Evolutionary conservation across 2,113 vertebrate genomes (phyloP).

Genomic region (Prionailurus viverrinus): DNA sequence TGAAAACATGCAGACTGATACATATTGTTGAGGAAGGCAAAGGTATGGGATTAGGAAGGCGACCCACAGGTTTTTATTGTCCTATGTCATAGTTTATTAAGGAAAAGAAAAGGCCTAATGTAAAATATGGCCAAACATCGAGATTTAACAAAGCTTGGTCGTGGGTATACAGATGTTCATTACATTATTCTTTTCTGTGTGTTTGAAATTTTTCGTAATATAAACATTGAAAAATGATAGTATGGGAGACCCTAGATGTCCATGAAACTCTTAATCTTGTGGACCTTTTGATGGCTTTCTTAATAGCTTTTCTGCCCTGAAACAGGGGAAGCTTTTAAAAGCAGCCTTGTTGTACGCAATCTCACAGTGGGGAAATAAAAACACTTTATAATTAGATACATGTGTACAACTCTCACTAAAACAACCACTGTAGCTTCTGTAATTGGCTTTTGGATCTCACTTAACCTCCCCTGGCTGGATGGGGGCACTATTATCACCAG

Average conservation of each 20-base stretch:
- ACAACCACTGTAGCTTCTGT: not conserved
- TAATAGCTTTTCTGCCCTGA: not conserved
- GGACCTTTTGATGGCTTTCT: conserved; percentile 32
- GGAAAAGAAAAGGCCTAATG: not conserved
- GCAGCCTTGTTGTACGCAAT: not conserved
- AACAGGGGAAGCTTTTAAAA: conserved; percentile 47
- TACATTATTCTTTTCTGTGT: not conserved
- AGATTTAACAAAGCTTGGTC: not conserved
- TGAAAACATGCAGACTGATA: not conserved
- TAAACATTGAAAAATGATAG: conserved; percentile 62
- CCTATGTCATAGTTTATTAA: conserved; percentile 7
- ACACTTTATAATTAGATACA: conserved; percentile 34
- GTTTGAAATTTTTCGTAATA: conserved; percentile 47
- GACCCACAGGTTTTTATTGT: conserved; percentile 22
- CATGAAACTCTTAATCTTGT: conserved; percentile 37
- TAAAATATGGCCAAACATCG: not conserved
- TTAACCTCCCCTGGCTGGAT: not conserved
- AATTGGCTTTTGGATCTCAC: not conserved
- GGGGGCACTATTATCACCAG: not conserved
- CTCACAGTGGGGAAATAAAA: not conserved
- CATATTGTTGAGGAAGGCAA: not conserved
- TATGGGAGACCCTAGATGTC: not conserved
- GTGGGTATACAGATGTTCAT: not conserved
- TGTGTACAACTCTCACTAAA: not conserved
- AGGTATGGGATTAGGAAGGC: not conserved